Evolutionary conservation across 2,888 invertebrate species (phyloP), one percentile per base, ranked within the genome.

Genomic region (Hyppa rectilinea): DNA sequence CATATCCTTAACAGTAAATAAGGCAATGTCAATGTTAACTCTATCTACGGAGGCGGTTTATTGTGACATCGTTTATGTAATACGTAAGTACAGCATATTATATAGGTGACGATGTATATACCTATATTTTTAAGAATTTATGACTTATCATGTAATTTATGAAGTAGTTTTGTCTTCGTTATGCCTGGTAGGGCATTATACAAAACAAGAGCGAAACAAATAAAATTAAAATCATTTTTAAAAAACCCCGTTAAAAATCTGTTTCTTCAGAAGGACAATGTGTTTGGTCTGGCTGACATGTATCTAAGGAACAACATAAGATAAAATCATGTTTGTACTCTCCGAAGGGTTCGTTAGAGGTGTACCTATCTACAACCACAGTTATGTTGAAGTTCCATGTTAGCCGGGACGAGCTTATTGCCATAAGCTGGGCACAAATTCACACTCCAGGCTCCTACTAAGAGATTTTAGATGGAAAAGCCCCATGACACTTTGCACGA

Each of bases 1-100:
- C 68, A 70, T 56, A 75, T 62, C 58, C 63, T 70, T 64, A 53
- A 52, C 49, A 66, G 63, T 75, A 73, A 85, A 75, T 69, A 80
- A 56, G 45, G 40, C 83, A 81, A 78, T 84, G 85, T 84, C 84
- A 84, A 85, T 85, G 86, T 85, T 81, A 83, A 78, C 47, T 71
- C 71, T 74, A 69, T 63, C 62, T 47, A 58, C 50, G 49, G 38
- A 60, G 78, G 53, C n/a, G 74, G 67, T 67, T 68, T 75, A 55
- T 61, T 75, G 56, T 38, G 49, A 56, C 71, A 75, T 36, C 40
- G 36, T 65, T 67, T 79, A 71, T 62, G 58, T 80, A 68, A 65
- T 73, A 72, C 47, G 40, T 56, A 14, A 14, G 23, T 17, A 12
- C n/a, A 38, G 17, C 34, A 6, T 23, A n/a, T n/a, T n/a, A n/a